These are phyloP conservation scores for Heptranchias perlo DNA, from an alignment of 2,113 vertebrate species.

Conservation along the genomic window DNA sequence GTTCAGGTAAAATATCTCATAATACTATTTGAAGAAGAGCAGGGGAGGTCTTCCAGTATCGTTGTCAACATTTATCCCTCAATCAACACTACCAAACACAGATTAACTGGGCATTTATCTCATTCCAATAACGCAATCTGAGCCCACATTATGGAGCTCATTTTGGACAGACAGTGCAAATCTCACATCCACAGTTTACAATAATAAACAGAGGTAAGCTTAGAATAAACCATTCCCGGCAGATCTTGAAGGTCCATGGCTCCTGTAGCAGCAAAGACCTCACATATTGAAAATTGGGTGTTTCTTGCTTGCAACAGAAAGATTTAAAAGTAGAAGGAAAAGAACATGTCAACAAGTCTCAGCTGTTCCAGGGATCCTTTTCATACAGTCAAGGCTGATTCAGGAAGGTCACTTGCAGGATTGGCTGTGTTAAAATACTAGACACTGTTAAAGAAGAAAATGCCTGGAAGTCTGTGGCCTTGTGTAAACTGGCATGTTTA, in stretches of 20 bases:
- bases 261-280: background rate
- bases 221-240: background rate
- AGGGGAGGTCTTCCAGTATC: background rate
- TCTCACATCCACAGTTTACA: background rate
- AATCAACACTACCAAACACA: background rate
- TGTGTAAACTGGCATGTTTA: slow-evolving; percentile 23
- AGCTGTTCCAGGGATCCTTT: background rate
- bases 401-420: background rate
- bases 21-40: background rate
- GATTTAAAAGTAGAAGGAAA: background rate
- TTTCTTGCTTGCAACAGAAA: background rate
- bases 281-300: background rate
- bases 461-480: background rate
- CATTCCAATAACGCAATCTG: background rate
- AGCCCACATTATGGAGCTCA: background rate
- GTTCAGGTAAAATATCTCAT: background rate
- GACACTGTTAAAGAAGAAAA: background rate
- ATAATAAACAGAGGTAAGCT: slow-evolving; percentile 21
- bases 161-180: background rate
- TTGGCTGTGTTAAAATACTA: background rate
- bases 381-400: background rate
- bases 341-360: background rate
- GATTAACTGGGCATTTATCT: background rate
- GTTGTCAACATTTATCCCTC: background rate
- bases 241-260: background rate